Evolutionary conservation across 2,888 invertebrate species (phyloP), one percentile per base, ranked within the genome.

Genomic region (Sminthurides aquaticus): DNA sequence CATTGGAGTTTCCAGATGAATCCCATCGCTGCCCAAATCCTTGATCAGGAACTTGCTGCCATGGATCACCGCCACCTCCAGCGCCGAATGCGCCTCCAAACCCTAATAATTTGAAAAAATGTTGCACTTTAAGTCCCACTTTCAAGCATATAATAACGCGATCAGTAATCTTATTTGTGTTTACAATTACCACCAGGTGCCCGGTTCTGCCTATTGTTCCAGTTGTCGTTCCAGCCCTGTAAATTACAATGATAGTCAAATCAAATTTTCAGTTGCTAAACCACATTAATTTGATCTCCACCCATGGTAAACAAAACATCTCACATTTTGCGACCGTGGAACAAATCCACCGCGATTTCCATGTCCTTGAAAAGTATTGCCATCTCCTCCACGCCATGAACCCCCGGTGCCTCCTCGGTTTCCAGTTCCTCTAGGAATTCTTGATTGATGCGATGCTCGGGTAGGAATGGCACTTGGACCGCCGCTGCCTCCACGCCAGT

Each of bases 21-120:
- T 77, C 76, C 69, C 78, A 77, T 48, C 77, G 73, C 34, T 75
- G 74, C 26, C 76, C 69, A 73, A 77, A 24, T 79, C 81, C 74
- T 67, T 75, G 74, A 65, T 75, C 73, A 52, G 74, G 74, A 62
- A 73, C 73, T 67, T 74, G 74, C 49, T 75, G 72, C 74, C 74
- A 74, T 22, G 74, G 74, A 65, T 74, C 26, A 2, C 55, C 54
- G 2, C 54, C 54, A 18, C 62, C 62, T 28, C 58, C 52, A 24
- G 11, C 34, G 1, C 58, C 62, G n/a, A 55, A 62, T 26, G 64
- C 64, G 3, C 64, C 64, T 26, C 68, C 69, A 55, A 49, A 52
- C 24, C 63, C 63, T 58, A 58, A 5, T 5, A 34, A 18, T n/a
- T n/a, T n/a, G n/a, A n/a, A n/a, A n/a, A n/a, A n/a, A n/a, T n/a